A percentile compares a stretch with the other conserved stretches of the same genome.
Conservation (phyloP, 1,140 invertebrate genomes). For the Teleogryllus occipitalis region DNA sequence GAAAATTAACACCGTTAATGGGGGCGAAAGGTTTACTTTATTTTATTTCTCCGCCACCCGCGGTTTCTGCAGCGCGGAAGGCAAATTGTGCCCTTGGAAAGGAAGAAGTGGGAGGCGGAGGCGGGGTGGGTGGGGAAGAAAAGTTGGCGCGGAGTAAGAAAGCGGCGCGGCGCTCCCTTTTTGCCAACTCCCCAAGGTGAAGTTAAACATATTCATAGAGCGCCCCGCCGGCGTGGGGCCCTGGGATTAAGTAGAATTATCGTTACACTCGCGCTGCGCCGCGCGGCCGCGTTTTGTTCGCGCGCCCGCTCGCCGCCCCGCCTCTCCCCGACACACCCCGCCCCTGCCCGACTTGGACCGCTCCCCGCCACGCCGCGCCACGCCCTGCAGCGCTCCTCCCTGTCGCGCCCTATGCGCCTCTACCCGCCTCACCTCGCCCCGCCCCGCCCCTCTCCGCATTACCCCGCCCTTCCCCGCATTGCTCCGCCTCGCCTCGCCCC, state of each 20-base stretch:
- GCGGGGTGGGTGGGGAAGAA: neutral
- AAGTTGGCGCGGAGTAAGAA: neutral
- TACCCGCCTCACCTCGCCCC: too few relatives aligned
- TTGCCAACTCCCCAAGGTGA: neutral
- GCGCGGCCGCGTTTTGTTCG: too few relatives aligned
- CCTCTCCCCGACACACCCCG: too few relatives aligned
- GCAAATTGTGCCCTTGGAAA: neutral
- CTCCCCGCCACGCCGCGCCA: too few relatives aligned
- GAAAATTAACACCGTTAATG: slow-evolving; percentile 5
- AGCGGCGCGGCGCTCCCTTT: neutral
- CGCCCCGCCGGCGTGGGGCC: neutral
- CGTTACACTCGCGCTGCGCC: neutral
- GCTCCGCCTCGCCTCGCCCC: too few relatives aligned
- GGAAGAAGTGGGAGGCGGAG: neutral
- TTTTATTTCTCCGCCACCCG: neutral
- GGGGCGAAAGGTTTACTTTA: slow-evolving; percentile 1
- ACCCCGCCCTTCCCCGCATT: too few relatives aligned
- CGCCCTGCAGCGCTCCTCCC: too few relatives aligned
- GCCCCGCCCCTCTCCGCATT: too few relatives aligned
- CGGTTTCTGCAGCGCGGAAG: neutral
- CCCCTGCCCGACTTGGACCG: too few relatives aligned
- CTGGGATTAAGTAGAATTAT: slow-evolving; percentile 2
- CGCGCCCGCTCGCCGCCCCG: too few relatives aligned
- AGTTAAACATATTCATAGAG: slow-evolving; percentile 1
- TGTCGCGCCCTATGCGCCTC: too few relatives aligned